A percentile compares a stretch with the other conserved stretches of the same genome.
Conservation (phyloP, 2,113 vertebrate genomes). For the Alectura lathami region DNA sequence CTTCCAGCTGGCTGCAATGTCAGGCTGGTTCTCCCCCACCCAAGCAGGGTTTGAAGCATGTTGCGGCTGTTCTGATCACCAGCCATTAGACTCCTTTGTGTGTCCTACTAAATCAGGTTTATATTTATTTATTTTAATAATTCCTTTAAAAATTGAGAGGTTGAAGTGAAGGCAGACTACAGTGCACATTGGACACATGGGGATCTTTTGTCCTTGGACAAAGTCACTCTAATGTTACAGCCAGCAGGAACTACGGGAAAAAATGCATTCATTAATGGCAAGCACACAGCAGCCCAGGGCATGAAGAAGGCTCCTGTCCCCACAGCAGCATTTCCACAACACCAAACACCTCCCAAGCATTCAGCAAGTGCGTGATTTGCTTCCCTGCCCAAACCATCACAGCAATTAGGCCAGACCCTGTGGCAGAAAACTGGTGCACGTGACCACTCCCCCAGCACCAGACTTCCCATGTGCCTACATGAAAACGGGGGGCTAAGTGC, state of each 20-base stretch:
- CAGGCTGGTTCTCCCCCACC: neutral
- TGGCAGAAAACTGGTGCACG: neutral
- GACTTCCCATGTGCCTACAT: slow-evolving; percentile 10
- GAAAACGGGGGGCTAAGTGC: neutral
- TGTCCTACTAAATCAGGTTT: neutral
- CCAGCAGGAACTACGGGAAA: neutral
- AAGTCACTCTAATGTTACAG: slow-evolving; percentile 46
- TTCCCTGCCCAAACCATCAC: neutral
- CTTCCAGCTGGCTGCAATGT: neutral
- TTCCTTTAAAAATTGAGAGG: slow-evolving; percentile 40
- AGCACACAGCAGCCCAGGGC: neutral
- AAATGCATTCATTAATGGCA: neutral
- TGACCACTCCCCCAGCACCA: neutral
- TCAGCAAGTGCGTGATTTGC: neutral
- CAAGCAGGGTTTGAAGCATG: neutral
- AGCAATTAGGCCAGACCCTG: neutral
- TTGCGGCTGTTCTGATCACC: neutral
- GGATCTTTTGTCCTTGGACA: slow-evolving; percentile 65
- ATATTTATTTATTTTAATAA: neutral
- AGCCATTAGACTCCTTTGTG: neutral
- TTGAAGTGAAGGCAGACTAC: slow-evolving; percentile 20
- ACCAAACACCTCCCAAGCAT: neutral
- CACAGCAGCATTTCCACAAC: neutral
- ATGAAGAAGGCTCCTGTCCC: neutral
- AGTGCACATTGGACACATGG: neutral